Conservation (phyloP, 2,113 vertebrate genomes). For the Rattus rattus region DNA sequence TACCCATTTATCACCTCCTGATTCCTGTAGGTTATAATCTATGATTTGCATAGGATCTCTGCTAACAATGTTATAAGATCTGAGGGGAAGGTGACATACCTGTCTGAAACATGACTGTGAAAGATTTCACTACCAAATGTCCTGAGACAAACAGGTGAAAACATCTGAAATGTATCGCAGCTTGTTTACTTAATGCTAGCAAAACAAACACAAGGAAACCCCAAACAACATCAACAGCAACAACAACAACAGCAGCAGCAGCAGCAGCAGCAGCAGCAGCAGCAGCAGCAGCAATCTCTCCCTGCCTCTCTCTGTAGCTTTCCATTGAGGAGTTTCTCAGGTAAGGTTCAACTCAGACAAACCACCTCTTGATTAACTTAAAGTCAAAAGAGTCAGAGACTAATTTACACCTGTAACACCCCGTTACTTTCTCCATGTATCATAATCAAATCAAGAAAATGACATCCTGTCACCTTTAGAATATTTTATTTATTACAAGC, state of each 20-base stretch:
- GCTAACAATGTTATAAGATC: background rate
- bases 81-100: background rate
- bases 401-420: background rate
- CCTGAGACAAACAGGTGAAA: background rate
- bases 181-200: background rate
- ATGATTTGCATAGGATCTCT: background rate
- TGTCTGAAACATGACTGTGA: background rate
- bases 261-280: background rate
- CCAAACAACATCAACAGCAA: background rate
- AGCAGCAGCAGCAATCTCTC: background rate
- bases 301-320: background rate
- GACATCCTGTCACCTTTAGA: background rate
- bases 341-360: background rate
- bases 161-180: background rate
- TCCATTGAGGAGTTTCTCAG: background rate
- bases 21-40: background rate
- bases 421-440: background rate
- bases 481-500: slow-evolving; percentile 28
- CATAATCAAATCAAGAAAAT: background rate
- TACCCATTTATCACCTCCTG: background rate
- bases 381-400: background rate
- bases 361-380: background rate
- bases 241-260: background rate
- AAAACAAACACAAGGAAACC: background rate
- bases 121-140: background rate